phyloP scores from a whole-genome alignment of 2,113 vertebrate genomes.

The Actenoides hombroni region DNA sequence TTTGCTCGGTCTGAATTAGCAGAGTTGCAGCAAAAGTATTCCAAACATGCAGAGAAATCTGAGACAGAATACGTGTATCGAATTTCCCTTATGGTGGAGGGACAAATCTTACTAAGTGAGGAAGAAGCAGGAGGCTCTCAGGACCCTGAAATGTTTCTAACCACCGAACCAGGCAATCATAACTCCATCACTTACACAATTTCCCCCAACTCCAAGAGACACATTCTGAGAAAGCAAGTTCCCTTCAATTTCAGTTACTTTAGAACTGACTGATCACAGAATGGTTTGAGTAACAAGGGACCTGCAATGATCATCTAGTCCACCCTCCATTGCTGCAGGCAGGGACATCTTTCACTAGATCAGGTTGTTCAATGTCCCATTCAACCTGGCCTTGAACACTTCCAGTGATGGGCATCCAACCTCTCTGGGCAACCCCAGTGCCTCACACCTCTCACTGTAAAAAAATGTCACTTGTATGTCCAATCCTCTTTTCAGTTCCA shows the following conservation, averaged over 20 bases:
- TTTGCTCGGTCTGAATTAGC: too few relatives aligned
- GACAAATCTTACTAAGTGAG: too few relatives aligned
- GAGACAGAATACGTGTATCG: too few relatives aligned
- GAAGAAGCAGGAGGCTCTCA: too few relatives aligned
- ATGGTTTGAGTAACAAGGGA: rapidly evolving
- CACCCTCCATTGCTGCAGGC: not conserved
- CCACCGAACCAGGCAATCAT: too few relatives aligned
- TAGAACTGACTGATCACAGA: not conserved
- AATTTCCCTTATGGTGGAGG: too few relatives aligned
- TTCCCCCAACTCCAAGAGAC: not conserved
- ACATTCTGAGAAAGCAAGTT: not conserved
- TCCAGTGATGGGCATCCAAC: not conserved
- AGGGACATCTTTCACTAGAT: not conserved
- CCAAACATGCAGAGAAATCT: too few relatives aligned
- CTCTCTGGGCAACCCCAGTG: not conserved
- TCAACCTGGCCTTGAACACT: not conserved
- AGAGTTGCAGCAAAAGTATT: too few relatives aligned
- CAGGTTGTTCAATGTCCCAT: not conserved
- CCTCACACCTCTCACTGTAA: not conserved
- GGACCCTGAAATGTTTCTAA: too few relatives aligned
- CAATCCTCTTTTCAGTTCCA: not conserved
- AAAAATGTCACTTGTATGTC: not conserved
- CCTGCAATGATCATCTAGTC: not conserved
- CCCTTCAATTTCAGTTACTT: not conserved
- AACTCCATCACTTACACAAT: too few relatives aligned